Evolutionary conservation across 2,888 invertebrate genomes (phyloP).

Genomic region (Polydrusus pterygomalis): DNA sequence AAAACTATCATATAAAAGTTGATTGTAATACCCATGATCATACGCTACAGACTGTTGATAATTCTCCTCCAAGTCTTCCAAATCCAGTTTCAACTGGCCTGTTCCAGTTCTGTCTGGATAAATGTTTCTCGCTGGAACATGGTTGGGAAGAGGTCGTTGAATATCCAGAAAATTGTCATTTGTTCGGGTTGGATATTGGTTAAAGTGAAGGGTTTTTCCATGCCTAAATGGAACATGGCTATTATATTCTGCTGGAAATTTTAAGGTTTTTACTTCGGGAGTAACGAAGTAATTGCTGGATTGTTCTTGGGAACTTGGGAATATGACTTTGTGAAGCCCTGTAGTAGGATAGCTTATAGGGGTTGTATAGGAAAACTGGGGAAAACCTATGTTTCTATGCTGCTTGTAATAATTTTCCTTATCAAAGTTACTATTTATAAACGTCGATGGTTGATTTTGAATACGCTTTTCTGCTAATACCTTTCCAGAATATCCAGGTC

Average conservation of each 20-base stretch:
- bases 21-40: conserved; percentile 38
- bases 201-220: conserved; percentile 59
- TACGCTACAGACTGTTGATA: conserved; percentile 42
- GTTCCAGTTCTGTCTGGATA: conserved; percentile 76
- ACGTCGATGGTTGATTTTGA: conserved; percentile 55
- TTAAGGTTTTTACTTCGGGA: conserved; percentile 45
- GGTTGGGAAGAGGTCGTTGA: conserved; percentile 65
- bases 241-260: conserved; percentile 56
- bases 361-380: conserved; percentile 12
- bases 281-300: not conserved
- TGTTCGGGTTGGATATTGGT: conserved; percentile 44
- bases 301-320: conserved; percentile 22
- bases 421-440: conserved; percentile 45
- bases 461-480: conserved; percentile 57
- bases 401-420: conserved; percentile 36
- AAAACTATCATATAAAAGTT: conserved; percentile 50
- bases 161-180: conserved; percentile 60
- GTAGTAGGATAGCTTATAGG: conserved; percentile 14
- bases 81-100: conserved; percentile 73
- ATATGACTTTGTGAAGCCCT: conserved; percentile 7
- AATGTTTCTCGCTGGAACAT: conserved; percentile 67
- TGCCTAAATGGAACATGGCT: conserved; percentile 44
- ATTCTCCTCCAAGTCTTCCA: conserved; percentile 38
- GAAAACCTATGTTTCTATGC: conserved; percentile 18
- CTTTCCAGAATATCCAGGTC: conserved; percentile 34